Evolutionary conservation across 2,797 vertebrate species (phyloP), one percentile per base, ranked within the genome.

Genomic region (Craterocephalus amniculus): DNA sequence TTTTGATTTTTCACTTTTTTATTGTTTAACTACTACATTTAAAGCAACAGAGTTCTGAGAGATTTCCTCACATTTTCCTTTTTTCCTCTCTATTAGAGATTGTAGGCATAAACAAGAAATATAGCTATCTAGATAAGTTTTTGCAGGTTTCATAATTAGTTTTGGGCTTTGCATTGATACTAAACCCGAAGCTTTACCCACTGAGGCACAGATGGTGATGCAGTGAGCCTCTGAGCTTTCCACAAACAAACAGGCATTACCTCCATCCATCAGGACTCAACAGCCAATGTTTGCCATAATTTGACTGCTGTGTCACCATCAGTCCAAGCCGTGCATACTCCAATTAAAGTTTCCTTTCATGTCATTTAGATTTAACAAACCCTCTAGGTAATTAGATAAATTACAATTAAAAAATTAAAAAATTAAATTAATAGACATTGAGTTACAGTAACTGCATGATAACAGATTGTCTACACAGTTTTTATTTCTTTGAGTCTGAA

Each of bases 231-330:
- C 48, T 58, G 45, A 70, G 69, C 43, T 49, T 48, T 8, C 57
- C 27, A 43, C 56, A 76, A 76, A 76, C 56, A 70, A 26, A 67
- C 57, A 49, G 63, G 61, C 20, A 13, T 73, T 58, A 67, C 43
- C 6, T 45, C 4, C 27, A 70, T 61, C 58, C 49, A 31, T 26
- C 22, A 20, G 26, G 51, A 38, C 52, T 22, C 4, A 31, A 51
- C 55, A 58, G 67, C 18, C 43, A 51, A 29, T 26, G 22, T 52
- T 32, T 67, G 29, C 13, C 60, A 52, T 51, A 13, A 52, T 22
- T 36, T 2, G 4, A 43, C 40, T 13, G n/a, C 24, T 6, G 12
- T 22, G n/a, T 55, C 14, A 58, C 63, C 22, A 2, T 34, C 52
- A 52, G 35, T 36, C 4, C 54, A 13, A 62, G 34, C 27, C 22